Evolutionary conservation across 2,888 invertebrate species (phyloP).

Genomic region (Sinopyrophorus schimmeli): DNA sequence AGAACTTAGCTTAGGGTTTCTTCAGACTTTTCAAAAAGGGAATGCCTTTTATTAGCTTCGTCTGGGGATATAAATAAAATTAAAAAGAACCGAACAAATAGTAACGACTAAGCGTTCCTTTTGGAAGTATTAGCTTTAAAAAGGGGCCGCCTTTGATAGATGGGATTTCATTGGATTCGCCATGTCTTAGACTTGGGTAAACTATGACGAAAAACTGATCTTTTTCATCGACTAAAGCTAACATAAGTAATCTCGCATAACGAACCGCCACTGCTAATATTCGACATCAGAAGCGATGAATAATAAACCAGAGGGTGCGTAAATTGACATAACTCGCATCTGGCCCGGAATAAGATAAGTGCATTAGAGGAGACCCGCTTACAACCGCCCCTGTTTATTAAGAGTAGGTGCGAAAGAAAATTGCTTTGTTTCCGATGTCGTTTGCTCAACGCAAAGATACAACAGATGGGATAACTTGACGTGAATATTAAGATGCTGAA

Average conservation of each 20-base stretch:
- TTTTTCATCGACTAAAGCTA: no score
- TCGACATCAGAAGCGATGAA: constrained; percentile 32
- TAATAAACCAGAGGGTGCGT: constrained; percentile 45
- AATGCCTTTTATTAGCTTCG: constrained; percentile 24
- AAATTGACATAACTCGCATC: constrained; percentile 46
- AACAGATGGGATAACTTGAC: constrained; percentile 26
- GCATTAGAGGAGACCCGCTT: constrained; percentile 41
- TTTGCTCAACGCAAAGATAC: constrained; percentile 22
- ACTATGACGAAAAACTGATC: no score
- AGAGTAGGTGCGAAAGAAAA: constrained; percentile 32
- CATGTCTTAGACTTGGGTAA: no score
- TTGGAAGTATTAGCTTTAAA: constrained; percentile 1
- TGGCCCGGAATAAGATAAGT: constrained; percentile 45
- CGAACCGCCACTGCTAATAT: constrained; percentile 28
- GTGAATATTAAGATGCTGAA: constrained; percentile 21
- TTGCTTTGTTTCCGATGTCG: constrained; percentile 33
- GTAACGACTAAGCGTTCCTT: no score
- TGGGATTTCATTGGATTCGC: no score
- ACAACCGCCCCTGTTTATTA: constrained; percentile 27
- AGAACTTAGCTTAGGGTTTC: constrained; percentile 17
- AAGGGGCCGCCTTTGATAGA: no score
- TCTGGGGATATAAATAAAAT: constrained; percentile 22
- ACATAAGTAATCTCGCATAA: constrained; percentile 23
- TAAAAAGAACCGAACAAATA: constrained; percentile 12
- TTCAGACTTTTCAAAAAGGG: constrained; percentile 18